phyloP scores from a whole-genome alignment of 2,888 invertebrate species.

The Drosophila atroscutellata region DNA sequence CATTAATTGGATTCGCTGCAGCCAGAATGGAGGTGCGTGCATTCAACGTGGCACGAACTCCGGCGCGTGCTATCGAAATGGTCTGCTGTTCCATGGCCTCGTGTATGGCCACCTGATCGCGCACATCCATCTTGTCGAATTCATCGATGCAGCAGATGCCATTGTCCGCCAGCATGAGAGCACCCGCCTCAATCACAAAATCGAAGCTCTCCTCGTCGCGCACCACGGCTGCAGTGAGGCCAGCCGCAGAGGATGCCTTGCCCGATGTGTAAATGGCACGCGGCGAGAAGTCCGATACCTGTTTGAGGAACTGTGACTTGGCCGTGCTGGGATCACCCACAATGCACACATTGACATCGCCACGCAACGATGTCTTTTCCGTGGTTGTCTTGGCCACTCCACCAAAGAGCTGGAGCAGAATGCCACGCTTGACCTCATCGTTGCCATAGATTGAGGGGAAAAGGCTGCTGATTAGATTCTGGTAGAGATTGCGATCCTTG shows the following conservation, averaged over 20 bases:
- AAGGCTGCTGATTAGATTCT: slow-evolving; percentile 94
- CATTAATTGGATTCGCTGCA: slow-evolving; percentile 99
- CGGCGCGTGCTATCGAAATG: slow-evolving; percentile 99
- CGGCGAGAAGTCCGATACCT: slow-evolving; percentile 96
- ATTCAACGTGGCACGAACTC: slow-evolving; percentile 98
- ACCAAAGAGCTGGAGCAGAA: slow-evolving; percentile 97
- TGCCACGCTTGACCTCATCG: slow-evolving; percentile 96
- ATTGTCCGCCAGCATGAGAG: slow-evolving; percentile 99
- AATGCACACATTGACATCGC: slow-evolving; percentile 98
- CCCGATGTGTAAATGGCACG: slow-evolving; percentile 99
- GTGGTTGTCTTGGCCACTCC: slow-evolving; percentile 97
- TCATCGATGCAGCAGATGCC: slow-evolving; percentile 99
- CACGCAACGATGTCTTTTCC: slow-evolving; percentile 96
- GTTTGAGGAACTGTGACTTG: slow-evolving; percentile 98
- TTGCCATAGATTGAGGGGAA: slow-evolving; percentile 99
- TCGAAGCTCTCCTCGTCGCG: slow-evolving; percentile 98
- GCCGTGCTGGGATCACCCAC: slow-evolving; percentile 99
- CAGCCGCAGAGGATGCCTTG: slow-evolving; percentile 98
- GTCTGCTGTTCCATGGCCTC: slow-evolving; percentile 99
- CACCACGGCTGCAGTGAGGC: slow-evolving; percentile 99
- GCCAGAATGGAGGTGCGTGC: slow-evolving; percentile 99
- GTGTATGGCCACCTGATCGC: slow-evolving; percentile 99
- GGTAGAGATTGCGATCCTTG: slow-evolving; percentile 95
- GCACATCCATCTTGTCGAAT: slow-evolving; percentile 99
- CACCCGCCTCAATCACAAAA: slow-evolving; percentile 99